phyloP scores from a whole-genome alignment of 1,140 invertebrate species.

The Mamestra configurata region DNA sequence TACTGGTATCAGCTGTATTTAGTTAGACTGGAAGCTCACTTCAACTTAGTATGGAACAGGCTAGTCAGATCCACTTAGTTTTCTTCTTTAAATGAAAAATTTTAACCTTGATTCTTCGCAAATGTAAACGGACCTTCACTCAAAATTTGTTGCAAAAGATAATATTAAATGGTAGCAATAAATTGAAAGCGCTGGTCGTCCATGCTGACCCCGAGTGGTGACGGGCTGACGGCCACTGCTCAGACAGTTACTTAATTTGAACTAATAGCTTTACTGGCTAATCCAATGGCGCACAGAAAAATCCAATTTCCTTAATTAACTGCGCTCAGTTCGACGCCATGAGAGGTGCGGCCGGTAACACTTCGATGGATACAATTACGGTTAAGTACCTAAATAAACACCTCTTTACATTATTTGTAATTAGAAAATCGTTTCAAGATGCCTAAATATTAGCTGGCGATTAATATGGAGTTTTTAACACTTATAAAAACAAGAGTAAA shows the following conservation, averaged over 20 bases:
- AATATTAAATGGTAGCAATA: slow-evolving; percentile 30
- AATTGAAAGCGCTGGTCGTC: slow-evolving; percentile 54
- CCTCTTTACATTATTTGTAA: slow-evolving; percentile 47
- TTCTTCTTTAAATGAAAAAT: no score
- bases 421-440: neutral
- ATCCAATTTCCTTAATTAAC: slow-evolving; percentile 88
- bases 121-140: neutral
- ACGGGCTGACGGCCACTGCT: slow-evolving; percentile 55
- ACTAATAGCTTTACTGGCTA: slow-evolving; percentile 85
- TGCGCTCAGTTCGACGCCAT: slow-evolving; percentile 78
- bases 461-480: no score
- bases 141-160: slow-evolving; percentile 24
- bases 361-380: slow-evolving; percentile 78
- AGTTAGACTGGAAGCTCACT: no score
- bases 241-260: slow-evolving; percentile 81
- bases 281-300: slow-evolving; percentile 85
- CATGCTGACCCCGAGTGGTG: slow-evolving; percentile 55
- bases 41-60: no score
- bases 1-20: no score
- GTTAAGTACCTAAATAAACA: slow-evolving; percentile 60
- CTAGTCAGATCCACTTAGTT: no score
- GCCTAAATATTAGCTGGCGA: no score
- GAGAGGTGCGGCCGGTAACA: slow-evolving; percentile 83
- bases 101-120: neutral
- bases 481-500: no score